Base-by-base conservation (phyloP, 2,888 invertebrate genomes). In the Steinernema carpocapsae region DNA sequence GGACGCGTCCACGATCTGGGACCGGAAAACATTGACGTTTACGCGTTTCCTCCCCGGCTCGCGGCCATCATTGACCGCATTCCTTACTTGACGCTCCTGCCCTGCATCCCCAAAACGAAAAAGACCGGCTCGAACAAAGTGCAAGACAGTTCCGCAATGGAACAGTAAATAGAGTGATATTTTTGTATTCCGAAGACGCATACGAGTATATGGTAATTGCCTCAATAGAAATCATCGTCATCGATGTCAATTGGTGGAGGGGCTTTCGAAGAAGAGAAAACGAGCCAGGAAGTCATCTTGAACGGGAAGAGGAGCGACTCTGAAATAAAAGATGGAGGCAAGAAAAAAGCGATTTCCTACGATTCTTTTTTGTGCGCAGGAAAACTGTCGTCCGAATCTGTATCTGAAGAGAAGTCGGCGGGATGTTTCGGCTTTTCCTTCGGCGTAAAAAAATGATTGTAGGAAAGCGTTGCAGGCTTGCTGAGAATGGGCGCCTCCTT, bases 41-140 rank as follows among this genome's bases (percentile, higher is more conserved):
- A 85, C 79, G 79, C 80, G 43, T 85, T 78, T 74, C 84, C 84
- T 7, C 72, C 71, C 37, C 72, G 74, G 70, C 73, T 79, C 4
- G 83, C 82, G 81, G 74, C 76, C 37, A 70, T 84, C 10, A 74
- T 85, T 19, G 75, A 82, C n/a, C 74, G 77, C 56, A 76, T 84
- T 22, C 83, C 83, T n/a, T 70, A 74, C 45, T 72, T 83, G 14
- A 74, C 79, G 48, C 77, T 78, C 43, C 51, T 85, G 12, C 85
- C 85, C 14, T 83, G 80, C 72, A 76, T 84, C 71, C 85, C 85
- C 14, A 82, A 82, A 70, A 77, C 79, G 37, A 82, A 81, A 72
- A 78, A 77, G 48, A 14, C 71, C 24, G 77, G 7, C 32, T 12
- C 76, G 19, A 77, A 80, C 71, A 75, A 70, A 73, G 75, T 75